phyloP scores from a whole-genome alignment of 2,888 invertebrate species.

The Mongoloraphidia duomilia region DNA sequence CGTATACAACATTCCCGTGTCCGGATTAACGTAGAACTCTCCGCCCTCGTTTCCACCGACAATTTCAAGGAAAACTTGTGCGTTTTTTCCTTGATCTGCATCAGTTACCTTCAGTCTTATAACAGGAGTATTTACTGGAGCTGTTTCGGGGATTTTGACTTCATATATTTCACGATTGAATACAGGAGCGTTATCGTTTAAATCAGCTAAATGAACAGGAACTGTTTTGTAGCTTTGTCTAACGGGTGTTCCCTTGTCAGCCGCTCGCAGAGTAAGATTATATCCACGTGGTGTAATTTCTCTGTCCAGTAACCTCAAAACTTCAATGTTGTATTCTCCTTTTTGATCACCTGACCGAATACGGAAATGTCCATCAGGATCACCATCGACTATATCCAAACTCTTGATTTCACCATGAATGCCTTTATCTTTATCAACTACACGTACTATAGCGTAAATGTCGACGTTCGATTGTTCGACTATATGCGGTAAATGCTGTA shows the following conservation, averaged over 20 bases:
- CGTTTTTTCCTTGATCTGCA: constrained; percentile 69
- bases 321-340: constrained; percentile 67
- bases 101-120: constrained; percentile 77
- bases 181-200: constrained; percentile 75
- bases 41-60: constrained; percentile 85
- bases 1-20: constrained; percentile 81
- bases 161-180: constrained; percentile 79
- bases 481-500: constrained; percentile 65
- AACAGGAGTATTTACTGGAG: constrained; percentile 78
- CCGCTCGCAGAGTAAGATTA: constrained; percentile 73
- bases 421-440: constrained; percentile 70
- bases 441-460: constrained; percentile 79
- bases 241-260: constrained; percentile 69
- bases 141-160: constrained; percentile 74
- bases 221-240: constrained; percentile 66
- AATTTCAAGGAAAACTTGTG: constrained; percentile 73
- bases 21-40: constrained; percentile 74
- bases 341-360: constrained; percentile 46
- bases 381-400: constrained; percentile 77
- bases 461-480: constrained; percentile 68
- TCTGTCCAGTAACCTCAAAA: constrained; percentile 62
- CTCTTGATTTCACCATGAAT: constrained; percentile 69
- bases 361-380: constrained; percentile 78
- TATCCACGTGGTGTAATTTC: constrained; percentile 67
- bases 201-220: constrained; percentile 64